Percentiles rank a stretch among this genome's conserved stretches.
These are phyloP conservation scores for Caenorhabditis imperialis DNA, from an alignment of 2,888 invertebrate species.

Conservation along the genomic window DNA sequence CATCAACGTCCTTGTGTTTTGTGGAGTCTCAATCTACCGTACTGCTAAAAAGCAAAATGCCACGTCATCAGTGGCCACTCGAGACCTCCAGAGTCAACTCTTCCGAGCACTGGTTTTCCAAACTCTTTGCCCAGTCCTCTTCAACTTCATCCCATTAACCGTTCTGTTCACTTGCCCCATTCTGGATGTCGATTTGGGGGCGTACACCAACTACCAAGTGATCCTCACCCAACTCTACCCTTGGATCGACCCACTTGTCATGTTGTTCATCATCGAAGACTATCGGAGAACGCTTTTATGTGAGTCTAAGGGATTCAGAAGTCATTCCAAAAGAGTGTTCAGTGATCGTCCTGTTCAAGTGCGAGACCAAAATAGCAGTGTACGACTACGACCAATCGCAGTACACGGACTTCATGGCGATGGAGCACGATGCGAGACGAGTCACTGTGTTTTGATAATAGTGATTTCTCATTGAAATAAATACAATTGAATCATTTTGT, in stretches of 20 bases:
- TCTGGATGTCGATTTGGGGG: constrained; percentile 17
- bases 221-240: constrained; percentile 29
- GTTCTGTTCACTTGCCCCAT: constrained; percentile 19
- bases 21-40: constrained; percentile 16
- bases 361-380: constrained; percentile 9
- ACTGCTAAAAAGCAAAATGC: constrained; percentile 4
- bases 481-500: background rate
- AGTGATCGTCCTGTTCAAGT: constrained; percentile 13
- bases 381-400: constrained; percentile 22
- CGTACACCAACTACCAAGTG: constrained; percentile 22
- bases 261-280: constrained; percentile 28
- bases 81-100: constrained; percentile 21
- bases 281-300: constrained; percentile 16
- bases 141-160: constrained; percentile 13
- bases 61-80: constrained; percentile 9
- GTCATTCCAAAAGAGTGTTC: constrained; percentile 8
- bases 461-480: background rate
- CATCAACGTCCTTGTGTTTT: constrained; percentile 11
- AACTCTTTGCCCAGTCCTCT: constrained; percentile 13
- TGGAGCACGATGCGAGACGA: constrained; percentile 7
- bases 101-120: constrained; percentile 35
- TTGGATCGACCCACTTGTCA: constrained; percentile 16
- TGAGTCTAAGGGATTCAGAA: background rate
- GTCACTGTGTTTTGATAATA: constrained; percentile 7
- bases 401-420: constrained; percentile 17